These are phyloP conservation scores for Eleutherodactylus coqui DNA, from an alignment of 2,797 vertebrate genomes.

Conservation along the genomic window DNA sequence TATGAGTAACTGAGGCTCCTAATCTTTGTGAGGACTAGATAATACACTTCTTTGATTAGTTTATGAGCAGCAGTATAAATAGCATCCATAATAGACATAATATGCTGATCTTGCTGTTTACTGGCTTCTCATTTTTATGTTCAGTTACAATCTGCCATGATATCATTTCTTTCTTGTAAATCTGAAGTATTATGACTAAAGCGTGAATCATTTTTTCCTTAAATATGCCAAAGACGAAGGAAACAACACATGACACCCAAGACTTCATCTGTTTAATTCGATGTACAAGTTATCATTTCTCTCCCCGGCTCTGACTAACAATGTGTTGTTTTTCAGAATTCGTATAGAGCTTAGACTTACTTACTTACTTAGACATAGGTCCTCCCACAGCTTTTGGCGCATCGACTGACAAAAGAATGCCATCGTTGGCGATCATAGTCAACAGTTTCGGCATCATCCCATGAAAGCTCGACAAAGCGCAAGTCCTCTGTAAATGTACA, in stretches of 20 bases:
- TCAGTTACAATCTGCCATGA: slow-evolving; percentile 47
- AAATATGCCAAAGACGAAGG: not conserved
- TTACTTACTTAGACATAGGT: too few relatives aligned
- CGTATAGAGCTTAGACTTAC: too few relatives aligned
- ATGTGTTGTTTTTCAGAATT: not conserved
- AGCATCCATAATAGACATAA: not conserved
- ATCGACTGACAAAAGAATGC: too few relatives aligned
- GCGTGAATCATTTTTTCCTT: slow-evolving; percentile 59
- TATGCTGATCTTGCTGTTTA: slow-evolving; percentile 23
- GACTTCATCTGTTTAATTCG: not conserved
- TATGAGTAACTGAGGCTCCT: not conserved
- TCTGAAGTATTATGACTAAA: slow-evolving; percentile 60
- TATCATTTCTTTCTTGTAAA: slow-evolving; percentile 51
- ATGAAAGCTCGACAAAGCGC: too few relatives aligned
- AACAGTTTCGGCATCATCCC: too few relatives aligned
- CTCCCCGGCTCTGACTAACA: not conserved
- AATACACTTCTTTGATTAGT: slow-evolving; percentile 26
- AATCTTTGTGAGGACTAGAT: not conserved
- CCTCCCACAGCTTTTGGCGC: too few relatives aligned
- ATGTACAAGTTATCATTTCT: not conserved
- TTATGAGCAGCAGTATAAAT: slow-evolving; percentile 36
- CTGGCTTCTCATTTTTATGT: slow-evolving; percentile 5
- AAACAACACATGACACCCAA: slow-evolving; percentile 9
- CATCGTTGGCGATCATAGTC: too few relatives aligned
- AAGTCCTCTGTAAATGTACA: too few relatives aligned